Conservation (phyloP, 1,140 invertebrate genomes). For the Bombus turneri region DNA sequence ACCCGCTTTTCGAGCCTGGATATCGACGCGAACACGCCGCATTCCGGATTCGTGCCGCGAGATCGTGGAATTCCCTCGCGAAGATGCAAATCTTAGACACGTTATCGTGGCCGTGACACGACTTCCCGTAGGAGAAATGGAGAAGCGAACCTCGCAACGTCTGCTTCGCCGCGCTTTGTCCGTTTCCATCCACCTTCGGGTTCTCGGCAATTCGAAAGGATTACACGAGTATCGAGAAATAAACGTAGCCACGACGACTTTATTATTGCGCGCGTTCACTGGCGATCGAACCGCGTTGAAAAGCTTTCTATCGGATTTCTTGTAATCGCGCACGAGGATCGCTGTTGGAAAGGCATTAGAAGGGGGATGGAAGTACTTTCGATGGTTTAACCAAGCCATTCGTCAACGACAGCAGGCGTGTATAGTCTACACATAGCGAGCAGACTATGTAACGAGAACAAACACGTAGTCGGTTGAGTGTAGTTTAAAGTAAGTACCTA, state of each 20-base stretch:
- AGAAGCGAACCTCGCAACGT: neutral
- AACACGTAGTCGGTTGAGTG: neutral
- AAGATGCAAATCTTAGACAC: conserved; percentile 39
- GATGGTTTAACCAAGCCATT: neutral
- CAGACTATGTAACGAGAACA: neutral
- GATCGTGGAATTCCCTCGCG: conserved; percentile 36
- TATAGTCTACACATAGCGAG: too few relatives aligned
- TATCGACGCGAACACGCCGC: neutral
- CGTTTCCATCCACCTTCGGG: neutral
- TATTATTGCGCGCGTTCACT: neutral
- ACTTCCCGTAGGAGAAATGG: neutral
- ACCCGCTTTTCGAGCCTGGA: neutral
- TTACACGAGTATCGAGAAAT: neutral
- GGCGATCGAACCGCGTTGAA: neutral
- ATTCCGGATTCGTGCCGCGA: conserved; percentile 36
- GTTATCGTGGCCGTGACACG: conserved; percentile 20
- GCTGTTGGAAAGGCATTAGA: neutral
- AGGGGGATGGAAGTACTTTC: neutral
- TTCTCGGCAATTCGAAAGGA: conserved; percentile 1
- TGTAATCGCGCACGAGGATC: neutral
- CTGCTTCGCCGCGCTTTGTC: neutral
- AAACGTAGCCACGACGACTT: neutral
- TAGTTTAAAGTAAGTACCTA: neutral
- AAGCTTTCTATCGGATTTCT: neutral
- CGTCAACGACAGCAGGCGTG: too few relatives aligned